Percentiles rank a stretch among this genome's conserved stretches.
These are phyloP conservation scores for Euschistus heros DNA, from an alignment of 1,140 invertebrate genomes.

Conservation along the genomic window DNA sequence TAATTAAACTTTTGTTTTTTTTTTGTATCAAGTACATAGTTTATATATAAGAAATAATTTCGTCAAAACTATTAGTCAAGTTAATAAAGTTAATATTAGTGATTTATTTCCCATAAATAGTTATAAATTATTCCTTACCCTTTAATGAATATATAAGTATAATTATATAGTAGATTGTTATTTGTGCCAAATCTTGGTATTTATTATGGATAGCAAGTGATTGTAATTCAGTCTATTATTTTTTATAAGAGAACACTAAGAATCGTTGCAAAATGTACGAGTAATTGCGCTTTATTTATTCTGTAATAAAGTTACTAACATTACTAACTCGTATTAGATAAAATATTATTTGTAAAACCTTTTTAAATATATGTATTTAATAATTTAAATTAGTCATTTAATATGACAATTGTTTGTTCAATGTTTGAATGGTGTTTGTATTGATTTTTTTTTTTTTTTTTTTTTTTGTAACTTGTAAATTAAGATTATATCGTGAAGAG, in stretches of 20 bases:
- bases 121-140: too few relatives aligned
- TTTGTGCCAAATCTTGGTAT: conserved; percentile 16
- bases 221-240: conserved; percentile 1
- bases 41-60: too few relatives aligned
- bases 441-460: neutral
- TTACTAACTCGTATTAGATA: neutral
- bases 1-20: too few relatives aligned
- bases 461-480: too few relatives aligned
- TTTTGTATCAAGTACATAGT: too few relatives aligned
- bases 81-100: too few relatives aligned
- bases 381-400: neutral
- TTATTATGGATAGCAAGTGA: neutral
- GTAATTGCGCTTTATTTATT: conserved; percentile 7
- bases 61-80: too few relatives aligned
- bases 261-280: neutral
- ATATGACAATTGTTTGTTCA: neutral
- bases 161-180: neutral
- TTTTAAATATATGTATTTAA: neutral
- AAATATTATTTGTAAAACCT: too few relatives aligned
- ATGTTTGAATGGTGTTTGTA: neutral
- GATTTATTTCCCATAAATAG: too few relatives aligned
- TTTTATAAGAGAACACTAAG: neutral
- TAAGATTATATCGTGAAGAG: neutral
- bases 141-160: too few relatives aligned
- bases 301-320: conserved; percentile 7